phyloP scores from a whole-genome alignment of 2,888 invertebrate genomes.

The Thymelicus sylvestris region DNA sequence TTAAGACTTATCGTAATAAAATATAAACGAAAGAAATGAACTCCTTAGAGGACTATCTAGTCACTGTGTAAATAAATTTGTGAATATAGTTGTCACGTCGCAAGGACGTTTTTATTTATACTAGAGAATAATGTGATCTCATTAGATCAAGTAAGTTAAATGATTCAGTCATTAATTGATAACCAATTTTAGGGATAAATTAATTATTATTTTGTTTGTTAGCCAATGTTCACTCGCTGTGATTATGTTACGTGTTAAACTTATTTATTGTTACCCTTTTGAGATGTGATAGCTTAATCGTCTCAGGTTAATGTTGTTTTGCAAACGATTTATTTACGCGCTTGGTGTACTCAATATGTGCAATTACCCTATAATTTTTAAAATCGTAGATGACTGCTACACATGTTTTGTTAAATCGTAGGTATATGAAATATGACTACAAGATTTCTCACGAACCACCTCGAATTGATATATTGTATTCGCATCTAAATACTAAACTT shows the following conservation, averaged over 20 bases:
- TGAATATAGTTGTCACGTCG: constrained; percentile 82
- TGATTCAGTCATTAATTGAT: constrained; percentile 82
- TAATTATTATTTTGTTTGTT: constrained; percentile 76
- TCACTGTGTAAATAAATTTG: constrained; percentile 83
- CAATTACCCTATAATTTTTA: constrained; percentile 61
- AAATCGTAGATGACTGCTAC: constrained; percentile 50
- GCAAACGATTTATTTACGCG: constrained; percentile 66
- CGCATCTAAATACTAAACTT: constrained; percentile 79
- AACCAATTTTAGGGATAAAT: constrained; percentile 79
- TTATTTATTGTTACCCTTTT: constrained; percentile 80
- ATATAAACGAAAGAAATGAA: constrained; percentile 67
- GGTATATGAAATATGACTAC: constrained; percentile 38
- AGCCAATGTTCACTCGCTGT: constrained; percentile 84
- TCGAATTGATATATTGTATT: constrained; percentile 61
- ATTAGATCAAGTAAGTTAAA: constrained; percentile 81
- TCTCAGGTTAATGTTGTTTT: constrained; percentile 74
- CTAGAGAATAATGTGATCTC: constrained; percentile 81
- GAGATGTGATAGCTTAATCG: constrained; percentile 79
- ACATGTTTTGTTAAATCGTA: constrained; percentile 49
- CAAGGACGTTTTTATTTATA: constrained; percentile 77
- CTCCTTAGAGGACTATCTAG: constrained; percentile 79
- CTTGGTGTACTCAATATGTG: constrained; percentile 60
- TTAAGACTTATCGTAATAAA: constrained; percentile 68
- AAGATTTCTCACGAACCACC: constrained; percentile 34
- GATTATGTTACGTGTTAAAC: constrained; percentile 81